Base-by-base conservation (phyloP, 2,113 vertebrate genomes). In the Turnix velox region DNA sequence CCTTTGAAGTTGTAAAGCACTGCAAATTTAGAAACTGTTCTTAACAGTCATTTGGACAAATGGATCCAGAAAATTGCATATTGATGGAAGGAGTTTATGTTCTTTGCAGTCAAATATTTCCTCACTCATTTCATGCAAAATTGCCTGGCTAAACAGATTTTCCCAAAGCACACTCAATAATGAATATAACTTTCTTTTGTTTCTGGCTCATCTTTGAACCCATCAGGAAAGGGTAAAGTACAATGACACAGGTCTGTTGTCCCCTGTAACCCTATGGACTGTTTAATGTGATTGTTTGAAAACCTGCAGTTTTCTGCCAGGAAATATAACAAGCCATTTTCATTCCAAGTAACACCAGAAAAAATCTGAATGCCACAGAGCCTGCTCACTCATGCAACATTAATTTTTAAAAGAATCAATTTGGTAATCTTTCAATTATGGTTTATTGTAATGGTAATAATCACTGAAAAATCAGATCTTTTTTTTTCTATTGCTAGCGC, bases 331-430 rank as follows among this genome's bases (percentile, higher is more conserved):
- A 95, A 91, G 68, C 37, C 31, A 84, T 54, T 94, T 92, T 88
- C 43, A 37, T 83, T 94, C 71, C 74, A 95, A 95, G 83, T 71
- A 91, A 83, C 54, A 82, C 45, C 79, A n/a, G 91, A 84, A 93
- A 90, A 94, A 87, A 74, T 35, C 69, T 35, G 42, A 93, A 94
- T 40, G 65, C 92, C 76, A 93, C 8, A 4, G 71, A 96, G 82
- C 69, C 78, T 72, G 45, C 65, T 96, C 55, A 57, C 84, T 82
- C 87, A 74, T 35, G 81, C 88, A 92, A 85, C 84, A 92, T 97
- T 95, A 96, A 97, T 95, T 97, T 96, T 97, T 96, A 92, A 96
- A 93, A 96, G 72, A 96, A 96, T 96, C 95, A 95, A 95, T 96
- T 95, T 92, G 93, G 82, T 95, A 95, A 96, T 94, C 86, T 94